Evolutionary conservation across 2,888 invertebrate species (phyloP).

Genomic region (Cryptus armator): DNA sequence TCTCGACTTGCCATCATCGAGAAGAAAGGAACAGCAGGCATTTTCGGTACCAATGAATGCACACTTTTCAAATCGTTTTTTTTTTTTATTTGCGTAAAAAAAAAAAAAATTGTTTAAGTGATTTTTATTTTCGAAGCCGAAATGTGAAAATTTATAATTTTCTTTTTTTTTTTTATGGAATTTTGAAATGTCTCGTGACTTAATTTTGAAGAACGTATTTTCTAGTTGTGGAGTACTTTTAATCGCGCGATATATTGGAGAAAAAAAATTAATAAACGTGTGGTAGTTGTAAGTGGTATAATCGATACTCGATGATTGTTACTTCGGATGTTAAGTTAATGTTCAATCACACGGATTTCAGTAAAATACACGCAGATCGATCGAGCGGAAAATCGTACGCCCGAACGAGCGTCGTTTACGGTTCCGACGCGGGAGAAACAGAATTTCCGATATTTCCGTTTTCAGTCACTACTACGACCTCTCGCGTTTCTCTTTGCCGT

Average conservation of each 20-base stretch:
- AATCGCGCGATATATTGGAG: not conserved
- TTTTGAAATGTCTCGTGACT: not conserved
- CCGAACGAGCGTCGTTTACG: slow-evolving; percentile 35
- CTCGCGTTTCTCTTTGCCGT: slow-evolving; percentile 22
- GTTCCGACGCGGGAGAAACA: slow-evolving; percentile 34
- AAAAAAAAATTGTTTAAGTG: too few species aligned
- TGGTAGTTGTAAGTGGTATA: not conserved
- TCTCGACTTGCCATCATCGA: not conserved
- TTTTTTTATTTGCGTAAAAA: too few species aligned
- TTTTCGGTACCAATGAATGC: too few species aligned
- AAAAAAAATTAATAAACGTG: too few species aligned
- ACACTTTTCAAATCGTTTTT: too few species aligned
- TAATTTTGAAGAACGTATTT: not conserved
- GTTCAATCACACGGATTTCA: slow-evolving; percentile 23
- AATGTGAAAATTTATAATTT: not conserved
- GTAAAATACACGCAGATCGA: slow-evolving; percentile 39
- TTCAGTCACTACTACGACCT: slow-evolving; percentile 16
- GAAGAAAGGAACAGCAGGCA: not conserved
- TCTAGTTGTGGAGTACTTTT: not conserved
- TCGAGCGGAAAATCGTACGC: slow-evolving; percentile 54
- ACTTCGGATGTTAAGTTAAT: slow-evolving; percentile 17
- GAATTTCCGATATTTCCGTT: slow-evolving; percentile 53
- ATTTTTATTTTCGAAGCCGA: too few species aligned
- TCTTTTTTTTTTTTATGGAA: not conserved
- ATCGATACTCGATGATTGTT: not conserved